Conservation (phyloP, 2,113 vertebrate species). For the Melanocharis versteri region DNA sequence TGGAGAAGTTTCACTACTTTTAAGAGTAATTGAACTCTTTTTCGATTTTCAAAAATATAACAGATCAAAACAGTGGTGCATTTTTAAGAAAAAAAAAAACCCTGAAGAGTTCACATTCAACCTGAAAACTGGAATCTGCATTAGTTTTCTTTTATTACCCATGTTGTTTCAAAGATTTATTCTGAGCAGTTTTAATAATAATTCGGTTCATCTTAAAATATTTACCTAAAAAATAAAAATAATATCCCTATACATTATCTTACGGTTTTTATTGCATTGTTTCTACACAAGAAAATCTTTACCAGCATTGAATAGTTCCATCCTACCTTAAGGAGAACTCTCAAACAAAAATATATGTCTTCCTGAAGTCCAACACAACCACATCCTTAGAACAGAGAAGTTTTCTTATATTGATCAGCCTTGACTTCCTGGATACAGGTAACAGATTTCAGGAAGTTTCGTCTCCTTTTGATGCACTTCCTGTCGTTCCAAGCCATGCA, state of each 20-base stretch:
- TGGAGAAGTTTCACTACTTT: background rate
- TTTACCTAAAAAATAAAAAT: background rate
- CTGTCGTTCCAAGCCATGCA: background rate
- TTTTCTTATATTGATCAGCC: background rate
- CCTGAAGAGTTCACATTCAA: background rate
- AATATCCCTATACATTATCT: background rate
- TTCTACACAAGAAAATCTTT: background rate
- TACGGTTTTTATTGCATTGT: background rate
- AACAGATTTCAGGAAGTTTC: background rate
- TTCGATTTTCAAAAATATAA: background rate
- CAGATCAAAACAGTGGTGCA: background rate
- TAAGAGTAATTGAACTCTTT: background rate
- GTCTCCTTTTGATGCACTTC: background rate
- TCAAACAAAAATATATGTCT: background rate
- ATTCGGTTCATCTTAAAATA: background rate
- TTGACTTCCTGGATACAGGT: background rate
- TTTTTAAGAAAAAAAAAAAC: background rate
- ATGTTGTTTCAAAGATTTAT: background rate
- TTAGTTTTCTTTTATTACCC: background rate
- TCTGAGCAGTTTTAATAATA: background rate
- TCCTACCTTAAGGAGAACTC: background rate
- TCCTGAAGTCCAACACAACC: background rate
- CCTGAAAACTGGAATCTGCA: background rate
- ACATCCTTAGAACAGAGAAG: background rate
- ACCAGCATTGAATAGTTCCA: background rate